Conservation (phyloP, 92 coral and sea anemone genomes). For the Heteractis magnifica region DNA sequence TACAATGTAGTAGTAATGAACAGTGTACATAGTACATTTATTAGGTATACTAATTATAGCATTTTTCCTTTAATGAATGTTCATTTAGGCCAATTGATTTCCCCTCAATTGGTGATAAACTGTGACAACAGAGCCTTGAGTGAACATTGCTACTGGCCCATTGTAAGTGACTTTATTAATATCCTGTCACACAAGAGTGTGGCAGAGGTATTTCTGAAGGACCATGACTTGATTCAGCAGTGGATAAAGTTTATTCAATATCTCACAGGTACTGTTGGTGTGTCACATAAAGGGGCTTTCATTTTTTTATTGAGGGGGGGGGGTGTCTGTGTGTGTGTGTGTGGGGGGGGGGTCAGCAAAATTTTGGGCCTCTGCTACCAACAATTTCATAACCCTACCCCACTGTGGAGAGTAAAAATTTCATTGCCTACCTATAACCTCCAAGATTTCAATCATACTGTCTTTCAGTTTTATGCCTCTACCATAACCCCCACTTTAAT, state of each 20-base stretch:
- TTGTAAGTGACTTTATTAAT: constrained; percentile 93
- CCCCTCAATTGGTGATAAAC: constrained; percentile 69
- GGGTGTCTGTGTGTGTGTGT: too few relatives aligned
- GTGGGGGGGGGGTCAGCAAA: too few relatives aligned
- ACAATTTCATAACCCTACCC: too few relatives aligned
- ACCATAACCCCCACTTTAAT: too few relatives aligned
- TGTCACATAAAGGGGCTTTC: background rate
- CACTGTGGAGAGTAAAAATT: too few relatives aligned
- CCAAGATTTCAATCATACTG: too few relatives aligned
- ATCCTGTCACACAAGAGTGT: constrained; percentile 85
- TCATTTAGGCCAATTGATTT: constrained; percentile 3
- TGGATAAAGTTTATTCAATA: constrained; percentile 82
- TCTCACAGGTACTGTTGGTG: constrained; percentile 64
- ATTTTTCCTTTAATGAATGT: background rate
- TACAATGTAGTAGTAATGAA: too few relatives aligned
- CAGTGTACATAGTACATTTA: too few relatives aligned
- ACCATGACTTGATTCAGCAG: constrained; percentile 72
- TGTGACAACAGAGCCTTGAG: constrained; percentile 70
- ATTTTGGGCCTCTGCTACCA: too few relatives aligned
- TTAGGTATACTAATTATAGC: too few relatives aligned
- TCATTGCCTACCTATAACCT: too few relatives aligned
- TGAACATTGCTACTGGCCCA: constrained; percentile 96
- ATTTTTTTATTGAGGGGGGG: background rate
- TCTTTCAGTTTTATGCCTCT: too few relatives aligned
- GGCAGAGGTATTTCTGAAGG: constrained; percentile 85